Conservation (phyloP, 92 coral and sea anemone genomes). For the Meandrina meandrites region DNA sequence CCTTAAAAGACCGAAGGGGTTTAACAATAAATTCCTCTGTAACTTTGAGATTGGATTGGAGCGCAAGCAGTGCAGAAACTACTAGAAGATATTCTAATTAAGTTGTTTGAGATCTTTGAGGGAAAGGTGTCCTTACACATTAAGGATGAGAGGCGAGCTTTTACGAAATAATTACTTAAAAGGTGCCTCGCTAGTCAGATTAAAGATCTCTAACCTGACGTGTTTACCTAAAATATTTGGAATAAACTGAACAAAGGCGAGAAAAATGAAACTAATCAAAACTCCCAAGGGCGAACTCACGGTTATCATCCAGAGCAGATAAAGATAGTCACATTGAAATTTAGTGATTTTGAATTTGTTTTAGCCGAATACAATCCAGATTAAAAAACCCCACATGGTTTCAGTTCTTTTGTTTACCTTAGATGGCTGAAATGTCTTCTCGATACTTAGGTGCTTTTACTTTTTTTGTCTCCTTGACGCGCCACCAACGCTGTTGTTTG, state of each 20-base stretch:
- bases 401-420: slow-evolving; percentile 15
- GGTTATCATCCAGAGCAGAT: not conserved
- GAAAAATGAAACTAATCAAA: not conserved
- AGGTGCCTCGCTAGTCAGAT: slow-evolving; percentile 27
- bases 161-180: slow-evolving; percentile 25
- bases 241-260: slow-evolving; percentile 10
- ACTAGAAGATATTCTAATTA: not conserved
- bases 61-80: not conserved
- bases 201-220: slow-evolving; percentile 2
- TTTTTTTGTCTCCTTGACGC: not conserved
- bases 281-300: not conserved
- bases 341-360: not conserved
- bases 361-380: not conserved
- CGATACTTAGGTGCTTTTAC: not conserved
- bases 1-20: not conserved
- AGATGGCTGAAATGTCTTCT: not conserved
- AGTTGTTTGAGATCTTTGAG: slow-evolving; percentile 7
- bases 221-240: slow-evolving; percentile 18
- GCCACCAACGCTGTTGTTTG: not conserved
- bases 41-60: not conserved
- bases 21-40: slow-evolving; percentile 20
- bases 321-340: not conserved
- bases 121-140: not conserved
- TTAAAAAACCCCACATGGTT: not conserved
- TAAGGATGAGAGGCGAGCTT: not conserved